A percentile compares a stretch with the other conserved stretches of the same genome.
Evolutionary conservation across 2,797 vertebrate species (phyloP).

Genomic region (Coracias cyanogaster): DNA sequence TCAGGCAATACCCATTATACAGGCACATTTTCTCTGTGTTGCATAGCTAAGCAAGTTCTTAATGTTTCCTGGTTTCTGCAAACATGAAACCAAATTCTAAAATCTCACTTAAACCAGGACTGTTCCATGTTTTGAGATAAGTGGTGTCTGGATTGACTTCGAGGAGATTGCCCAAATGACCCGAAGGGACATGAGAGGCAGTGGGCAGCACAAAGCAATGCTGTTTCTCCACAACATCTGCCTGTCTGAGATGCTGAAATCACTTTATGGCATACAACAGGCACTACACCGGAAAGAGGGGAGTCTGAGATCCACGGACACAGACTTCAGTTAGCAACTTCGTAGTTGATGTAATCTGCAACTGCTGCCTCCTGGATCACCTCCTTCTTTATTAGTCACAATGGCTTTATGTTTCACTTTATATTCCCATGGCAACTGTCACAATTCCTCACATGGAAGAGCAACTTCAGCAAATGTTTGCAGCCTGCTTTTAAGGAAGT

Average conservation of each 20-base stretch:
- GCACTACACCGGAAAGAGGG: neutral
- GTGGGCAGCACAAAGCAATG: neutral
- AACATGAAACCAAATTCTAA: neutral
- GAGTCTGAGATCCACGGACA: neutral
- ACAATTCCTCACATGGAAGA: neutral
- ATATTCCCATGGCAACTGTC: constrained; percentile 31
- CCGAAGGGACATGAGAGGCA: neutral
- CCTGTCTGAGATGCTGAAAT: neutral
- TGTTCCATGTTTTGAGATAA: neutral
- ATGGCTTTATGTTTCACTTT: neutral
- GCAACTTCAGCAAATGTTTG: neutral
- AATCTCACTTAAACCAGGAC: neutral
- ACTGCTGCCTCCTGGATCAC: neutral
- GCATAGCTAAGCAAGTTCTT: neutral
- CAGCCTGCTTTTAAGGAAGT: neutral
- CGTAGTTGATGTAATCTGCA: neutral
- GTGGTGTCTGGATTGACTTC: neutral
- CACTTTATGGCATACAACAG: neutral
- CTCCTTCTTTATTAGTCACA: neutral
- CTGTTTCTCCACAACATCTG: neutral
- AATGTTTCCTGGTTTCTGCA: neutral
- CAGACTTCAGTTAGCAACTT: neutral
- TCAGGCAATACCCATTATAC: neutral
- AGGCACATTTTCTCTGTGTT: neutral
- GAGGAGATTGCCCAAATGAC: neutral